Evolutionary conservation across 2,797 vertebrate genomes (phyloP).

Genomic region (Muscicapa comitata): DNA sequence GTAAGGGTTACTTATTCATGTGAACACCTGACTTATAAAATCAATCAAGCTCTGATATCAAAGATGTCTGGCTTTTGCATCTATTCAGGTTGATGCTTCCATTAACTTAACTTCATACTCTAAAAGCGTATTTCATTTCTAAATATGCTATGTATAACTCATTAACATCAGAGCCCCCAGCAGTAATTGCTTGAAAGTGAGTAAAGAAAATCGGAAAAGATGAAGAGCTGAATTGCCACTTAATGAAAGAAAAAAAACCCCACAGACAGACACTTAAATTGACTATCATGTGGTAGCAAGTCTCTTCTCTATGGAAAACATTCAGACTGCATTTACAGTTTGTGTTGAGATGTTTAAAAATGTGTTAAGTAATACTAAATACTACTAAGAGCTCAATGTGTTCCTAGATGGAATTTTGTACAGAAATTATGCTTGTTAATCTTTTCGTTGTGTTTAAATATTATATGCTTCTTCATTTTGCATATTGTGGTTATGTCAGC

Average conservation of each 20-base stretch:
- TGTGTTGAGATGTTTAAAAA: constrained; percentile 33
- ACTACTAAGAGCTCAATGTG: neutral
- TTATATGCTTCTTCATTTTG: neutral
- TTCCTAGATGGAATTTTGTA: neutral
- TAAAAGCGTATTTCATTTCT: constrained; percentile 72
- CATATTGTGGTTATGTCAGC: neutral
- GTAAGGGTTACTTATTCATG: constrained; percentile 75
- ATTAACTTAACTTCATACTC: constrained; percentile 72
- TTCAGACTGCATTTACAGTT: constrained; percentile 50
- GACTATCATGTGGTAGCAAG: constrained; percentile 35
- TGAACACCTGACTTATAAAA: constrained; percentile 75
- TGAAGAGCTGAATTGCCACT: constrained; percentile 77
- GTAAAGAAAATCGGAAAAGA: constrained; percentile 73
- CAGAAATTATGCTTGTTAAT: neutral
- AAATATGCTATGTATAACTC: constrained; percentile 73
- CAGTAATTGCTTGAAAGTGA: constrained; percentile 78
- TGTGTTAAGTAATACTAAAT: constrained; percentile 16
- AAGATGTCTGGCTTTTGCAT: constrained; percentile 67
- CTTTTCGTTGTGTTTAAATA: neutral
- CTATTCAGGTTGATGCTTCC: constrained; percentile 71
- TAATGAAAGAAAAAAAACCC: constrained; percentile 72
- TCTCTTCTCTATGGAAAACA: constrained; percentile 57
- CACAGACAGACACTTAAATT: constrained; percentile 61
- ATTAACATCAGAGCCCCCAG: constrained; percentile 78
- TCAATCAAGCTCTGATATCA: constrained; percentile 71